Evolutionary conservation across 1,140 invertebrate genomes (phyloP), one percentile per base, ranked within the genome.

Genomic region (Philotrypesis tridentata): DNA sequence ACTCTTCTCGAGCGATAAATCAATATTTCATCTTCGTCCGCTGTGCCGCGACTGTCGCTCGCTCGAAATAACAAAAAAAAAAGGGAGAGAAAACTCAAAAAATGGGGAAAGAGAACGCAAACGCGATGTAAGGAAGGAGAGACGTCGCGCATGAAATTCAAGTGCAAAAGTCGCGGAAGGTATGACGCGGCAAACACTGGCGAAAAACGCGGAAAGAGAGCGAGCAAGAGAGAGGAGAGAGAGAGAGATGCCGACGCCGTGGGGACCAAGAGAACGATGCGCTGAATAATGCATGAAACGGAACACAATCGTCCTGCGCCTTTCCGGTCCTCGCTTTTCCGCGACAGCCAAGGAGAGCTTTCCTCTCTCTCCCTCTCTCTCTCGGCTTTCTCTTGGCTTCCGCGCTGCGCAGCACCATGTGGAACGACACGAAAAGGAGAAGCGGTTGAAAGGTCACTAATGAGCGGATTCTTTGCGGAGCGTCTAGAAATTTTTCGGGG

Each of bases 201-300:
- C 2, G 23, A 23, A 23, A 7, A 48, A 29, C 29, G 23, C n/a
- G 12, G 63, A 2, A 55, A 82, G 75, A 17, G 63, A 83, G 37
- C 67, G 25, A 43, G 65, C n/a, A 7, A 71, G 31, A 48, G 33
- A 23, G 60, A 27, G 63, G 63, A 78, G 60, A 71, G 17, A 72
- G 6, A 72, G 12, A 48, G 21, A 81, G 55, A 84, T 70, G 43
- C 71, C 61, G 60, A 73, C 74, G 71, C 81, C 80, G 81, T 79
- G 77, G 80, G 82, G 65, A 83, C 79, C 73, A 79, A 80, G 85
- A 86, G 86, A 87, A 87, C 88, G 89, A 89, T 87, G 86, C 77
- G 61, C 78, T 91, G 88, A 91, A 91, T 91, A 89, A 90, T 90
- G 87, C 85, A 91, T 88, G 85, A 89, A 88, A 88, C 85, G 87